Conservation (phyloP, 2,888 invertebrate genomes). For the Acheta domesticus region DNA sequence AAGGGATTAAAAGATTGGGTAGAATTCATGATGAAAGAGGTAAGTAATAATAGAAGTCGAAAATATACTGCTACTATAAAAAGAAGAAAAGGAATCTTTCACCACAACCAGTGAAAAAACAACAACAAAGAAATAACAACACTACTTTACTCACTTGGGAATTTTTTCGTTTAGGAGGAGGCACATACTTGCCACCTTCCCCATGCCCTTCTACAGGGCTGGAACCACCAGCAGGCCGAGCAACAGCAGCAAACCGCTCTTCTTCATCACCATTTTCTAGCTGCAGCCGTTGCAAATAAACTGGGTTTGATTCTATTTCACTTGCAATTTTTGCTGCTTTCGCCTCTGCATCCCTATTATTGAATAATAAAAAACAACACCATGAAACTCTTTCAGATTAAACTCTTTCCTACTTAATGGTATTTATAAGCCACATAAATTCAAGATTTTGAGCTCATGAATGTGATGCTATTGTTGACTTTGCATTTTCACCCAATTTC, state of each 20-base stretch:
- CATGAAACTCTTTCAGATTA: neutral
- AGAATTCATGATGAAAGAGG: too few relatives aligned
- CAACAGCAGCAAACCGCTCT: constrained; percentile 78
- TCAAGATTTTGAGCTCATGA: too few relatives aligned
- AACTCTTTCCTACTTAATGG: too few relatives aligned
- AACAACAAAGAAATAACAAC: too few relatives aligned
- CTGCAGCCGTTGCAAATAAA: constrained; percentile 76
- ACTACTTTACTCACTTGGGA: constrained; percentile 38
- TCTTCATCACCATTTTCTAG: constrained; percentile 93
- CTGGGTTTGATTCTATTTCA: constrained; percentile 85
- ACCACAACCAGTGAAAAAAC: too few relatives aligned
- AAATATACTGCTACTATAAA: too few relatives aligned
- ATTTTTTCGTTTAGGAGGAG: constrained; percentile 72
- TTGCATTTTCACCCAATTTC: too few relatives aligned
- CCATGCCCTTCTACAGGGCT: constrained; percentile 38
- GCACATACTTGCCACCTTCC: constrained; percentile 64
- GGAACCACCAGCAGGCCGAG: constrained; percentile 52
- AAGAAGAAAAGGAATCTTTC: too few relatives aligned
- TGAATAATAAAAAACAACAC: constrained; percentile 21
- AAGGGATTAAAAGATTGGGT: too few relatives aligned
- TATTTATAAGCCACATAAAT: too few relatives aligned
- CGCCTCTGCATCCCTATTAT: constrained; percentile 65
- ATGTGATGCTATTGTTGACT: too few relatives aligned
- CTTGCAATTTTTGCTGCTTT: constrained; percentile 87
- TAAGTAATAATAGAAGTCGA: too few relatives aligned